Percentiles rank a stretch among this genome's conserved stretches.
phyloP scores from a whole-genome alignment of 2,797 vertebrate species.

The Tapera naevia region DNA sequence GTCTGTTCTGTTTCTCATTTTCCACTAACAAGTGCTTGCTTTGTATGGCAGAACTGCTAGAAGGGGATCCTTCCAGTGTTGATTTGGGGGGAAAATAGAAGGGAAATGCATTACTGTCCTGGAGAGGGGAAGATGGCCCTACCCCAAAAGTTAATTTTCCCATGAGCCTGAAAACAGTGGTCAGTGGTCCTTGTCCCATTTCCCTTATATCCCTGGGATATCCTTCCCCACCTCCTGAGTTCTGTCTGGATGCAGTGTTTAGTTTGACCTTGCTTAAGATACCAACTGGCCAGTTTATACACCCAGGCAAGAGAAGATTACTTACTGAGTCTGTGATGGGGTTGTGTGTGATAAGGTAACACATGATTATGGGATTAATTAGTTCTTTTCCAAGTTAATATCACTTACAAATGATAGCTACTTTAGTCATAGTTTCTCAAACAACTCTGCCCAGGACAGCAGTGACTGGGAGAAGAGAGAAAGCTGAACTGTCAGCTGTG shows the following conservation, averaged over 20 bases:
- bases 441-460: fast-evolving
- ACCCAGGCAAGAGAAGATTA: neutral
- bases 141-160: neutral
- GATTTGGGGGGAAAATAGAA: neutral
- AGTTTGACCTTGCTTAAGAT: neutral
- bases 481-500: too few relatives aligned
- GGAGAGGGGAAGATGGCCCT: neutral
- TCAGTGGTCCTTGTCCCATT: neutral
- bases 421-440: neutral
- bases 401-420: too few relatives aligned
- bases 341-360: neutral
- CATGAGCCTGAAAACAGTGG: neutral
- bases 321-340: neutral
- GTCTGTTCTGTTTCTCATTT: neutral
- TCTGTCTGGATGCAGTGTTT: neutral
- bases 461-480: too few relatives aligned
- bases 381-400: neutral
- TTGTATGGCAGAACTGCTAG: neutral
- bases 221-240: neutral
- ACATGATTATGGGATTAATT: neutral
- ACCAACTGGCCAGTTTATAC: neutral
- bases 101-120: neutral
- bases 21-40: neutral
- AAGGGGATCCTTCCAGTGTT: neutral
- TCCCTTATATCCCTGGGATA: neutral